phyloP scores from a whole-genome alignment of 2,888 invertebrate species.

The Serrognathus titanus region DNA sequence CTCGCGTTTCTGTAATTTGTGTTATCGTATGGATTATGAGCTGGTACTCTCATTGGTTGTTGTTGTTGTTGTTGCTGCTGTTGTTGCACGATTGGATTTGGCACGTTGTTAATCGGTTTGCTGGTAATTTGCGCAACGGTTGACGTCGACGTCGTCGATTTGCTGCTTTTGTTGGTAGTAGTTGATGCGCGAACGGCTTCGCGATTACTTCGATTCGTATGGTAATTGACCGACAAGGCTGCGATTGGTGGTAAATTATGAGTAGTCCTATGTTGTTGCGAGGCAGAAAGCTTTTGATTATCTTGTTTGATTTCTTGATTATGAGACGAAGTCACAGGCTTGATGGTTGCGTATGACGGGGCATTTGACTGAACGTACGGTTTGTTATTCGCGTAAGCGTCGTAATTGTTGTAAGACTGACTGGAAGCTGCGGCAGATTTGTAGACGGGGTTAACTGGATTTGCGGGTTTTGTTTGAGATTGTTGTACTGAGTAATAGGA shows the following conservation, averaged over 20 bases:
- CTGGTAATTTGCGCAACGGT: conserved; percentile 17
- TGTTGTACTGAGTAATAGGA: conserved; percentile 13
- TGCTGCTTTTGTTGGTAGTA: conserved; percentile 28
- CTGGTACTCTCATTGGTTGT: conserved; percentile 21
- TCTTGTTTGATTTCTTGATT: conserved; percentile 6
- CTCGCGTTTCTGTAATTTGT: conserved; percentile 6
- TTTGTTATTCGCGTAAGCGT: conserved; percentile 1
- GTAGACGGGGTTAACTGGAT: conserved; percentile 7
- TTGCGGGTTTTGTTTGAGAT: conserved; percentile 6
- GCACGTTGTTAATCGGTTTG: conserved; percentile 11
- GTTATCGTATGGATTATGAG: conserved; percentile 16
- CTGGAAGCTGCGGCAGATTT: conserved; percentile 13
- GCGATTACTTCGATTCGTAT: conserved; percentile 45
- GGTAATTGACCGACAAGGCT: conserved; percentile 49
- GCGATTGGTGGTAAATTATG: conserved; percentile 56
- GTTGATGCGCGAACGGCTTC: conserved; percentile 33
- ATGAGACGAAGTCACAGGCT: not conserved
- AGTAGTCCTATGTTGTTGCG: conserved; percentile 40
- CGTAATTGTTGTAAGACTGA: conserved; percentile 17
- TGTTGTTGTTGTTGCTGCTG: conserved; percentile 20
- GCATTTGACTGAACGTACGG: conserved; percentile 3
- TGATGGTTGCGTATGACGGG: not conserved
- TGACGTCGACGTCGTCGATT: conserved; percentile 15
- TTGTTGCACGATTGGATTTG: conserved; percentile 11
- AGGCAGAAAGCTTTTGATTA: conserved; percentile 14